Evolutionary conservation across 2,797 vertebrate species (phyloP).

Genomic region (Fringilla coelebs): DNA sequence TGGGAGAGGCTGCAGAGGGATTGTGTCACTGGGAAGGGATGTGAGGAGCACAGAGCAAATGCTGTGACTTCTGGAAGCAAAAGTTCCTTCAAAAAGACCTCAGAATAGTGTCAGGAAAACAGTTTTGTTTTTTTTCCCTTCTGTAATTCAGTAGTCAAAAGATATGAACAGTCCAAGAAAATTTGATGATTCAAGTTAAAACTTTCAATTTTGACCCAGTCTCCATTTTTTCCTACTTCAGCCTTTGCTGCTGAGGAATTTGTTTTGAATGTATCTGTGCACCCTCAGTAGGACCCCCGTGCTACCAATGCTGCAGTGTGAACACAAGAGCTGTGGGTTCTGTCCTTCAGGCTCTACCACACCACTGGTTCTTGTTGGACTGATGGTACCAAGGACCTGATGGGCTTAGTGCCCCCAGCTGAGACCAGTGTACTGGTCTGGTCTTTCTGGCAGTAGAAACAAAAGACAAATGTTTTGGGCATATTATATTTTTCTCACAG

Average conservation of each 20-base stretch:
- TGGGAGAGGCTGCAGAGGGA: not conserved
- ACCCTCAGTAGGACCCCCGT: rapidly evolving
- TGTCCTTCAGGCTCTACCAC: too few species aligned
- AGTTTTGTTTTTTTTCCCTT: not conserved
- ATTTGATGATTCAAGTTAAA: not conserved
- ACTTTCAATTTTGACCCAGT: not conserved
- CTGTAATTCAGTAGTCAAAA: slow-evolving; percentile 13
- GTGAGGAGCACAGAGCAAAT: not conserved
- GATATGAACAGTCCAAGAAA: not conserved
- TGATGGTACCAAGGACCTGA: not conserved
- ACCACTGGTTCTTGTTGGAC: not conserved
- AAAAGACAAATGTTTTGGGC: not conserved
- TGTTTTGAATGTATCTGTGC: not conserved
- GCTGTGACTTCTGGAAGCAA: not conserved
- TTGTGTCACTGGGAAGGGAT: not conserved
- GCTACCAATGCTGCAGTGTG: rapidly evolving
- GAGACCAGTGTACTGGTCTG: not conserved
- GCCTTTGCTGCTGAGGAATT: not conserved
- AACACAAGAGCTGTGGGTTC: not conserved
- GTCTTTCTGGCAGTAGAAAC: not conserved
- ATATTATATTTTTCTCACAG: not conserved
- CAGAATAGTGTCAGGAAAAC: not conserved
- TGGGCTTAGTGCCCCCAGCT: not conserved
- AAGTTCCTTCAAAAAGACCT: slow-evolving; percentile 9
- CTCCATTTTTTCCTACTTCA: not conserved